Percentiles rank a stretch among this genome's conserved stretches.
Evolutionary conservation across 2,888 invertebrate genomes (phyloP).

Genomic region (Cheilosia vernalis): DNA sequence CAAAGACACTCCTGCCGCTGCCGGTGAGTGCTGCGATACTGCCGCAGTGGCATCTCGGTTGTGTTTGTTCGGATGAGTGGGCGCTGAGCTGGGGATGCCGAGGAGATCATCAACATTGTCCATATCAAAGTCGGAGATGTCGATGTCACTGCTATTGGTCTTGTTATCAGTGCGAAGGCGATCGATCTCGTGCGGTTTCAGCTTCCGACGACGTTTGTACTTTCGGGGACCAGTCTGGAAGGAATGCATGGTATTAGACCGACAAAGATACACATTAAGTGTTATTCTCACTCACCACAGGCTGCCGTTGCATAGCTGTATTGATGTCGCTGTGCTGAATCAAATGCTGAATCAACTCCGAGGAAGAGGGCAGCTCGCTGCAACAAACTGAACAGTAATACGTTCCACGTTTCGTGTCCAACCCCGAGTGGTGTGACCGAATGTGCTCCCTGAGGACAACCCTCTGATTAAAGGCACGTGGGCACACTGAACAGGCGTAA

Average conservation of each 20-base stretch:
- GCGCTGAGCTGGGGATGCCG: conserved; percentile 75
- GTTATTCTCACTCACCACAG: conserved; percentile 84
- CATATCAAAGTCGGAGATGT: conserved; percentile 82
- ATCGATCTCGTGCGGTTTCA: conserved; percentile 87
- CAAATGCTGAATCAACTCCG: conserved; percentile 91
- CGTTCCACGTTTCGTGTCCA: conserved; percentile 88
- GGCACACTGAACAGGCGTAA: conserved; percentile 93
- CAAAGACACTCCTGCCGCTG: conserved; percentile 75
- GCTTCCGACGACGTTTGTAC: conserved; percentile 91
- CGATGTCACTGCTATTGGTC: conserved; percentile 79
- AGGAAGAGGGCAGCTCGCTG: conserved; percentile 88
- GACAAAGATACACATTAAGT: neutral
- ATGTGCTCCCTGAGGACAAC: conserved; percentile 93
- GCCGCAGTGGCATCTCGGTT: conserved; percentile 69
- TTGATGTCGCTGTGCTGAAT: conserved; percentile 94
- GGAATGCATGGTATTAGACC: neutral
- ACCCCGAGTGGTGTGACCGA: conserved; percentile 92
- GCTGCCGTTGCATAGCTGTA: conserved; percentile 91
- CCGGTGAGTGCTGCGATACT: conserved; percentile 44
- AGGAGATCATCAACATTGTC: conserved; percentile 83
- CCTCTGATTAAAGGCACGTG: conserved; percentile 93
- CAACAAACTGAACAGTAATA: conserved; percentile 91
- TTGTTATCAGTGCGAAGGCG: conserved; percentile 80
- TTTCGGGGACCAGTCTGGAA: conserved; percentile 89
- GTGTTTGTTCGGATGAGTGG: conserved; percentile 56